These are phyloP conservation scores for Drosophila parabipectinata DNA, from an alignment of 1,140 invertebrate genomes.

Conservation along the genomic window DNA sequence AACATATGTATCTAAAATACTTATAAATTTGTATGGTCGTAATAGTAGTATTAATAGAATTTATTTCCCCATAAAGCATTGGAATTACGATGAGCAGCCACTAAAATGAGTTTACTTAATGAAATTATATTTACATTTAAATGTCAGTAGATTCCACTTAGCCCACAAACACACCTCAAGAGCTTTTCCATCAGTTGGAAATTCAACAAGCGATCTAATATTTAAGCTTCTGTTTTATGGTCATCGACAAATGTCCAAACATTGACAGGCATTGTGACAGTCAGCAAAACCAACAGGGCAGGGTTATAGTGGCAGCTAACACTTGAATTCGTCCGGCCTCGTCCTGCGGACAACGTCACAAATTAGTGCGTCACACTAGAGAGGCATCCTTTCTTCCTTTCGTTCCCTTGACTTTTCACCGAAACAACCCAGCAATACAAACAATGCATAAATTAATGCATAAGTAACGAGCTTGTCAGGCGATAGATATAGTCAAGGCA, in stretches of 20 bases:
- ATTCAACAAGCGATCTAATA: conserved; percentile 33
- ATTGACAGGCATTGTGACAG: conserved; percentile 52
- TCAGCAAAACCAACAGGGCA: conserved; percentile 16
- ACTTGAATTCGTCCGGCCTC: conserved; percentile 2
- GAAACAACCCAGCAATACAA: conserved; percentile 21
- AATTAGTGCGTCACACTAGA: conserved; percentile 42
- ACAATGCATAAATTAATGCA: conserved; percentile 62
- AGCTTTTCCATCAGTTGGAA: conserved; percentile 1
- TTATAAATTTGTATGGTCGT: background rate
- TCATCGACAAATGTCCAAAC: conserved; percentile 40
- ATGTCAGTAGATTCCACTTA: conserved; percentile 16
- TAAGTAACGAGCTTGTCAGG: conserved; percentile 57
- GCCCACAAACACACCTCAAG: conserved; percentile 1
- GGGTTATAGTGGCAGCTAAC: conserved; percentile 7
- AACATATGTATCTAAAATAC: no score
- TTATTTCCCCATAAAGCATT: background rate
- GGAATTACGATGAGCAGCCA: background rate
- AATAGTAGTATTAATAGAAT: background rate
- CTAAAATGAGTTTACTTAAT: background rate
- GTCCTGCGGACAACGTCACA: conserved; percentile 18
- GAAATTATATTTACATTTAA: background rate
- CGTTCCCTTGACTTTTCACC: background rate
- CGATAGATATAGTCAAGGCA: conserved; percentile 24
- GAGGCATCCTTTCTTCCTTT: conserved; percentile 5
- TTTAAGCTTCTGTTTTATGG: conserved; percentile 52